Evolutionary conservation across 2,888 invertebrate genomes (phyloP), one percentile per base, ranked within the genome.

Genomic region (Furcula furcula): DNA sequence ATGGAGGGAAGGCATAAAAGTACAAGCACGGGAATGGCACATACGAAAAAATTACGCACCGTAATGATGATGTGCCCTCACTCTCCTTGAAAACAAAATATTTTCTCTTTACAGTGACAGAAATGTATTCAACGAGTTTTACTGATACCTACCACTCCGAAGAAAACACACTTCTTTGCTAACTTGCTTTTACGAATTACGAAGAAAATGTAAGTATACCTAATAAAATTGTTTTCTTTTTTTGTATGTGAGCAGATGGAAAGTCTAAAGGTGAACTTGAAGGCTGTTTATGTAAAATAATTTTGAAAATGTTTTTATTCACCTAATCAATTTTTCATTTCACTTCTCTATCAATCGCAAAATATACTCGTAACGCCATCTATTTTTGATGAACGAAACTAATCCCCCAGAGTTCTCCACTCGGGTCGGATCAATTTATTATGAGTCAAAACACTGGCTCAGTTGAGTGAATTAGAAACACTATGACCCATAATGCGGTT

Each of bases 21-120:
- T 83, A 86, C 84, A 79, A 80, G 71, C 82, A 81, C 69, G 71
- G 70, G 82, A 84, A 86, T 81, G 84, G 83, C 80, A 84, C 78
- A 86, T 83, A 78, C 83, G 76, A 79, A 88, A 87, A 87, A 88
- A 88, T 87, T 87, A 87, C 86, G 82, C 68, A 53, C 57, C 84
- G 76, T 88, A 88, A 88, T 88, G 87, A 86, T 88, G 87, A 88
- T 88, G 87, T 82, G 83, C 77, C 63, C 84, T 77, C 81, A 76
- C 78, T 83, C 71, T 78, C 66, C 73, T 78, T 76, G 73, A 74
- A 77, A 82, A 81, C 82, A 79, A 83, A 84, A 84, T 83, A 84
- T 85, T 79, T 82, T 79, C 76, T 75, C 74, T 79, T 78, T 76
- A 78, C 75, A 74, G 75, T 80, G 77, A 77, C 83, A 78, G 72